phyloP scores from a whole-genome alignment of 2,113 vertebrate genomes.

The Pelecanoides urinatrix region DNA sequence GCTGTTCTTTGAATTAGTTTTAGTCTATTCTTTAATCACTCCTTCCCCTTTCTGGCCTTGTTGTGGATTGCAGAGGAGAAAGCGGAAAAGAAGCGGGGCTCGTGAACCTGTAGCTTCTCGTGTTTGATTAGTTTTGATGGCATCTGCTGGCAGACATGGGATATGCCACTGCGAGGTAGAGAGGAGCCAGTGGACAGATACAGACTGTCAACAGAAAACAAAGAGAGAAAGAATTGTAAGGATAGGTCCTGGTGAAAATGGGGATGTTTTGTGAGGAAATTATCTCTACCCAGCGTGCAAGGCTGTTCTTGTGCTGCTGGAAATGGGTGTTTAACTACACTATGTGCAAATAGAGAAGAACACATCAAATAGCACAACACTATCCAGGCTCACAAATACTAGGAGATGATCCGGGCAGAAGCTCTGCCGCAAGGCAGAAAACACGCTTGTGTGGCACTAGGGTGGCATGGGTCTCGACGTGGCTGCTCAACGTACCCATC shows the following conservation, averaged over 20 bases:
- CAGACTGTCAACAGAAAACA: background rate
- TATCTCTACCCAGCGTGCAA: background rate
- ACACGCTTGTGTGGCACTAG: too few relatives aligned
- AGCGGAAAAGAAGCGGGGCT: background rate
- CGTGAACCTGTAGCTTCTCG: background rate
- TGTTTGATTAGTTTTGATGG: background rate
- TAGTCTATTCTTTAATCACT: background rate
- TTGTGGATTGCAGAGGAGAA: background rate
- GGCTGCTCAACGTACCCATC: background rate
- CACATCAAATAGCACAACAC: background rate
- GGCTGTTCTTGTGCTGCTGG: background rate
- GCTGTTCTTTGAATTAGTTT: background rate
- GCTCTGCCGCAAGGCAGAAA: background rate
- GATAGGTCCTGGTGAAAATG: background rate
- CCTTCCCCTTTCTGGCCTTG: background rate
- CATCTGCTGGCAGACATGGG: background rate
- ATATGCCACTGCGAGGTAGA: background rate
- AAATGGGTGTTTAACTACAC: background rate
- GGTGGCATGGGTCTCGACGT: fast-evolving
- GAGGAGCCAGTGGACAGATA: background rate
- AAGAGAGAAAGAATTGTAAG: background rate
- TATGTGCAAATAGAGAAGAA: background rate
- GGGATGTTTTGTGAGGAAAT: background rate
- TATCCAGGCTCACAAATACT: background rate
- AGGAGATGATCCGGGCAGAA: background rate